Percentiles rank a stretch among this genome's conserved stretches.
phyloP scores from a whole-genome alignment of 2,888 invertebrate species.

The Crepidodera aurea region DNA sequence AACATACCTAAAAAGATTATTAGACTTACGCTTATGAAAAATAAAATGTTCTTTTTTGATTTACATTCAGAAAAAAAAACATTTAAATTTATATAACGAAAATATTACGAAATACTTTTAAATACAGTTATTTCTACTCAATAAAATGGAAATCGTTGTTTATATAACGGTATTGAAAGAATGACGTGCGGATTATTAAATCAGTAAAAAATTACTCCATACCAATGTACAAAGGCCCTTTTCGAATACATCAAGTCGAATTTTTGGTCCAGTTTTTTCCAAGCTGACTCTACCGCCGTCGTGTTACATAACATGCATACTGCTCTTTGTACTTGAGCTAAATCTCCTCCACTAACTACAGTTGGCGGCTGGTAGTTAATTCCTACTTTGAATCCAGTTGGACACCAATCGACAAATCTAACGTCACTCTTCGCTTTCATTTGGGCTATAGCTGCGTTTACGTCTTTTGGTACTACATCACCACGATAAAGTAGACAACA shows the following conservation, averaged over 20 bases:
- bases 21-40: too few species aligned
- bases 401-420: slow-evolving; percentile 95
- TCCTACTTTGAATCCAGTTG: slow-evolving; percentile 82
- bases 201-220: too few species aligned
- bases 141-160: too few species aligned
- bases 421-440: slow-evolving; percentile 81
- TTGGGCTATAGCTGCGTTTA: slow-evolving; percentile 82
- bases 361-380: slow-evolving; percentile 76
- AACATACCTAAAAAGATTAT: slow-evolving; percentile 60
- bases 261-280: slow-evolving; percentile 90
- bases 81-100: too few species aligned
- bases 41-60: too few species aligned
- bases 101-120: too few species aligned
- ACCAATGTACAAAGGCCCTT: slow-evolving; percentile 94
- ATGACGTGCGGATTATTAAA: too few species aligned
- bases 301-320: slow-evolving; percentile 92
- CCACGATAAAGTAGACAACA: slow-evolving; percentile 87
- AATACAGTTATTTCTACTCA: too few species aligned
- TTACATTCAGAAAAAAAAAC: too few species aligned
- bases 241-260: slow-evolving; percentile 95
- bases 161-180: too few species aligned
- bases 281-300: slow-evolving; percentile 89
- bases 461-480: slow-evolving; percentile 89
- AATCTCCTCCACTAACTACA: slow-evolving; percentile 77
- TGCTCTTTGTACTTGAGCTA: slow-evolving; percentile 84